phyloP scores from a whole-genome alignment of 2,113 vertebrate species.

The Etheostoma spectabile region DNA sequence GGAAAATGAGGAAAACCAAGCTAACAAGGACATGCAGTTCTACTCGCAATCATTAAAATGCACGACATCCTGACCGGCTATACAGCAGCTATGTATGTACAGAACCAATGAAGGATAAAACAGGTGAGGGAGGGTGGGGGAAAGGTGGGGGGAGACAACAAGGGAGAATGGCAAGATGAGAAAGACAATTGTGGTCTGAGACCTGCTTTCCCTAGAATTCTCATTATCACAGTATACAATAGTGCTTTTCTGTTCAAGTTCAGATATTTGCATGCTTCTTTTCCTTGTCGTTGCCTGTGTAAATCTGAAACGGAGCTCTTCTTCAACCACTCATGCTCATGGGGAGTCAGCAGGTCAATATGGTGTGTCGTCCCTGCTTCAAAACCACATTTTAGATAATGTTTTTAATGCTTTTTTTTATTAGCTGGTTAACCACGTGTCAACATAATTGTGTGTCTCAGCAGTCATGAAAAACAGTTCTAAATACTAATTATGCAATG shows the following conservation, averaged over 20 bases:
- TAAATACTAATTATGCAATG: background rate
- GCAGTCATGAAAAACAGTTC: background rate
- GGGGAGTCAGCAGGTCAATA: background rate
- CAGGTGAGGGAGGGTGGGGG: constrained; percentile 37
- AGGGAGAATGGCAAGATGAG: constrained; percentile 37
- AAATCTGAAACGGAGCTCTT: constrained; percentile 31
- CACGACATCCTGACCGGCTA: constrained; percentile 72
- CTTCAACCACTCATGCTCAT: constrained; percentile 44
- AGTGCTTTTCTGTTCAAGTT: constrained; percentile 48
- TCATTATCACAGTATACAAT: constrained; percentile 79
- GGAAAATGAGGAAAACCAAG: constrained; percentile 84
- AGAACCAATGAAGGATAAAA: constrained; percentile 55
- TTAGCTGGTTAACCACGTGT: background rate
- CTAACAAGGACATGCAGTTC: constrained; percentile 83
- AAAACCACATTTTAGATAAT: background rate
- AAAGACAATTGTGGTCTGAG: constrained; percentile 56
- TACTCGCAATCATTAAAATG: constrained; percentile 86
- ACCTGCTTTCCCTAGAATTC: constrained; percentile 65
- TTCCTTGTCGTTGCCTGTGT: constrained; percentile 1
- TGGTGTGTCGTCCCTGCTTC: background rate
- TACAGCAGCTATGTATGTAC: constrained; percentile 61
- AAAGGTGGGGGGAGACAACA: constrained; percentile 22
- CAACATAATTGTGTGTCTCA: background rate
- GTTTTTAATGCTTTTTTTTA: background rate
- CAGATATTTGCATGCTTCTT: constrained; percentile 48